Base-by-base conservation (phyloP, 2,113 vertebrate species). In the Steatornis caripensis region DNA sequence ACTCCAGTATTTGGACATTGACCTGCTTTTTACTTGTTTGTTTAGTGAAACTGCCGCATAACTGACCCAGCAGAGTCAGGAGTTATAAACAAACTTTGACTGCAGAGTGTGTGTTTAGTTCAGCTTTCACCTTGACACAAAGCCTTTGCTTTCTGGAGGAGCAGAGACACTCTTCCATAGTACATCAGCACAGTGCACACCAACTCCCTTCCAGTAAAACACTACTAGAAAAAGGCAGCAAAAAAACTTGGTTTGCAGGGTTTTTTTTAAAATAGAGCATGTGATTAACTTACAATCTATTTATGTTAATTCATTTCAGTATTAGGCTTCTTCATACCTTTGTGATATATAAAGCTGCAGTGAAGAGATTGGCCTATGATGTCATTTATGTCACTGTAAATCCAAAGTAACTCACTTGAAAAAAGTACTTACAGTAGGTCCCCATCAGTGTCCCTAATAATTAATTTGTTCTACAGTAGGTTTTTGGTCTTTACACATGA, bases 21-120 rank as follows among this genome's bases (percentile, higher is more conserved):
- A 90, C 93, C 97, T 80, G 70, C 86, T 90, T 88, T 95, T 89
- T 94, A 61, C 87, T 80, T 97, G 78, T 97, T 96, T 97, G 89
- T 95, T 96, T 88, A 97, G 93, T 85, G 89, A 95, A 95, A 93
- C 91, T 95, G 94, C 74, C 24, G 1, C 54, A 15, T 54, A 94
- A 95, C 78, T 95, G 89, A 90, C 37, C 93, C 70, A 53, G 89
- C 68, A 70, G 75, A 94, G 78, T 58, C 75, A 36, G 66, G 84
- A 95, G 84, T 43, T 94, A 46, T 6, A 88, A 95, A 93, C 87
- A 84, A 88, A 77, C 78, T 62, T 79, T 80, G 91, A 16, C 79
- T 91, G 94, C 74, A 58, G 71, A 87, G 66, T 60, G 81, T 93
- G 81, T 83, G 32, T 62, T 93, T 51, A 60, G 70, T 83, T 95